Base-by-base conservation (phyloP, 2,113 vertebrate species). In the Natator depressus region DNA sequence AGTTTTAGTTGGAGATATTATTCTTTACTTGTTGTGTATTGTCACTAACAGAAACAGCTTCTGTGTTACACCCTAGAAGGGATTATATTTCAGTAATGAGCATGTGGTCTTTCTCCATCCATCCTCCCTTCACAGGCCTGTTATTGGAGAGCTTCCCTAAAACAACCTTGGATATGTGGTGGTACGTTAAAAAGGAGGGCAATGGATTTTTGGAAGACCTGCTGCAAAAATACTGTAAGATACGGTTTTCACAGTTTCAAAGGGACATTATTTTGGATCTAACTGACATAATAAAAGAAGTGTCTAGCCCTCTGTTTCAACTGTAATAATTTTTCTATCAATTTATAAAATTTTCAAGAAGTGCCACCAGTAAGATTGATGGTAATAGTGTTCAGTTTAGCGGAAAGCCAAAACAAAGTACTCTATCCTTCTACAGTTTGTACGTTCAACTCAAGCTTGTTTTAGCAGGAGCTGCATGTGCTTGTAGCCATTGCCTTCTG, bases 401-500 rank as follows among this genome's bases (percentile, higher is more conserved):
- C 3, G 5, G 65, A 81, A 24, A 27, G 51, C 17, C 0, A 0
- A 69, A 53, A 54, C 10, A 1, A 75, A 93, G 35, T 79, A 12
- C 75, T n/a, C 3, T 3, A 72, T 82, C 54, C 85, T 90, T 85
- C 82, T 85, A 89, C 88, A 81, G 42, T 27, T 85, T 7, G 2
- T 76, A 50, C 1, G 1, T 65, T 79, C 29, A 3, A 0, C 49
- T 75, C 1, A 16, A 42, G 76, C 82, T 80, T 93, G n/a, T 53
- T 87, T 6, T 22, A 78, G 78, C 16, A 87, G 95, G 92, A 91
- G 93, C 87, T 89, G 94, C 24, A 0, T 0, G 14, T 76, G 89
- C 10, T 47, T 13, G 9, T n/a, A 72, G 53, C 49, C 90, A 91
- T 75, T 88, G 96, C 93, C 93, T 91, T 92, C n/a, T 35, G 55